Conservation (phyloP, 2,888 invertebrate species). For the Deilephila porcellus region DNA sequence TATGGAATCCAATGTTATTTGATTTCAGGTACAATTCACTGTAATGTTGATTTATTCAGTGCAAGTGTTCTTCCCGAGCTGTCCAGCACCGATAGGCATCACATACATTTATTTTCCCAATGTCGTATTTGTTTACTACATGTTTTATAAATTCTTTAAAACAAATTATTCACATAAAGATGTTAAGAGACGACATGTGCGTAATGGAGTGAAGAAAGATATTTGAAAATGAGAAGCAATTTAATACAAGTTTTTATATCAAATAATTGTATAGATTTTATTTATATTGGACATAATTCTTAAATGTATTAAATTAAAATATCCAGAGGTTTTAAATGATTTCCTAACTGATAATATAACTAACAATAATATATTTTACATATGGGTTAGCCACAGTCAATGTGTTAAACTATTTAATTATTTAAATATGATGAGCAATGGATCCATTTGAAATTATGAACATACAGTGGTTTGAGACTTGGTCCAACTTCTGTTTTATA, state of each 20-base stretch:
- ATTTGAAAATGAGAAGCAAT: not conserved
- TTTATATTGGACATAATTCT: too few species aligned
- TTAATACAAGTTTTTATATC: not conserved
- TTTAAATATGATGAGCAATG: too few species aligned
- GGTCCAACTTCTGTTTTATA: too few species aligned
- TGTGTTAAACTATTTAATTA: too few species aligned
- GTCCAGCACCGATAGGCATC: slow-evolving; percentile 80
- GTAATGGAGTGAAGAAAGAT: slow-evolving; percentile 39
- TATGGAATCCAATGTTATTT: not conserved
- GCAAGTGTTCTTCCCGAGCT: slow-evolving; percentile 83
- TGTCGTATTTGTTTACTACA: slow-evolving; percentile 87
- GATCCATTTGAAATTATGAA: too few species aligned
- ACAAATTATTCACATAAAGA: slow-evolving; percentile 74
- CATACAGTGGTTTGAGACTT: too few species aligned
- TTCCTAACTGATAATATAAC: too few species aligned
- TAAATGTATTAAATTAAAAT: too few species aligned
- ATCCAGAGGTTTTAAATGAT: too few species aligned
- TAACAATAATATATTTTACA: too few species aligned
- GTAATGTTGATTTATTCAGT: slow-evolving; percentile 85
- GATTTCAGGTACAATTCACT: slow-evolving; percentile 86
- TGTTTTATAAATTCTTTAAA: slow-evolving; percentile 89
- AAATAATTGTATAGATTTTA: not conserved
- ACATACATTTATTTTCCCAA: slow-evolving; percentile 85
- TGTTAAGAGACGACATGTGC: slow-evolving; percentile 36
- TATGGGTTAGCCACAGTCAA: too few species aligned